Conservation (phyloP, 2,113 vertebrate species). For the Notechis scutatus region DNA sequence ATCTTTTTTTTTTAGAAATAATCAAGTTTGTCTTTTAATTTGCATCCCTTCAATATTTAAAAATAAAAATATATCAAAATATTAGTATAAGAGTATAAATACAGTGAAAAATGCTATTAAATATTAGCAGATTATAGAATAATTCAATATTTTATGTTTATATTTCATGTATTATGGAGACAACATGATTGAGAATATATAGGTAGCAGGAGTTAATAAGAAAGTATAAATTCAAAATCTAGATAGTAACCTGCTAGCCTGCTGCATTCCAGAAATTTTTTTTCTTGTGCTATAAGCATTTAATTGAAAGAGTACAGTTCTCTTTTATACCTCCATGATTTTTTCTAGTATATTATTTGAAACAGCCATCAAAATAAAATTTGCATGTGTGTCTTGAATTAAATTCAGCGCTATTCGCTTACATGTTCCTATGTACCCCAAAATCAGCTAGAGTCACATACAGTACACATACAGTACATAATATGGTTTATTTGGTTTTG, state of each 20-base stretch:
- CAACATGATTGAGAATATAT: not conserved
- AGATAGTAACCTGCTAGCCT: not conserved
- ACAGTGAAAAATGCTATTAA: not conserved
- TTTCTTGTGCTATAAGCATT: not conserved
- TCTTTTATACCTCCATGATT: not conserved
- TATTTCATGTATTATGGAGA: not conserved
- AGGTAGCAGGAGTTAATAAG: not conserved
- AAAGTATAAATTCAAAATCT: not conserved
- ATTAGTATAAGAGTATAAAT: not conserved
- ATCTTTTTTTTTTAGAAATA: not conserved
- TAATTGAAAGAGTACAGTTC: not conserved
- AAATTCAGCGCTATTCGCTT: not conserved
- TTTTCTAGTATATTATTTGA: not conserved
- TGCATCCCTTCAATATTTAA: not conserved
- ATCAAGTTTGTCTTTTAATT: not conserved
- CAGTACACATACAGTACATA: not conserved
- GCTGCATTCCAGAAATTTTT: not conserved
- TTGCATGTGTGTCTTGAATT: not conserved
- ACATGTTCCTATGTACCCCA: not conserved
- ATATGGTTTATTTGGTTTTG: not conserved
- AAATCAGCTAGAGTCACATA: not conserved
- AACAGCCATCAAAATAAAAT: not conserved
- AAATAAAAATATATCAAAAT: not conserved
- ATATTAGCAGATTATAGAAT: not conserved
- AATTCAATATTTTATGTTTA: not conserved